Conservation (phyloP, 2,797 vertebrate species). For the Sarcoramphus papa region DNA sequence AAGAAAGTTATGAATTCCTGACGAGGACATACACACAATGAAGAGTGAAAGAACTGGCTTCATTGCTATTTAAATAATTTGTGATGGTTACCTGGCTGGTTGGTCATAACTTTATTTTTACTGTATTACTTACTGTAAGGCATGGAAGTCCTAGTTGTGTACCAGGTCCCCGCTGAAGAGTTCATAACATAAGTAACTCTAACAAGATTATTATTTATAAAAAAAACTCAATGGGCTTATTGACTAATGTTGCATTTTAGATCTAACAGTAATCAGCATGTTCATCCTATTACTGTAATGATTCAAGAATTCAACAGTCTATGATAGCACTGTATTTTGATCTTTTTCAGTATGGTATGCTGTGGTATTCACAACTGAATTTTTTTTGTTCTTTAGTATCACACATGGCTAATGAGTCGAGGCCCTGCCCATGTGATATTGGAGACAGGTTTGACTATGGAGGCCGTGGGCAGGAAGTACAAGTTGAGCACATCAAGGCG, state of each 20-base stretch:
- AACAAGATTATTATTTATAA: neutral
- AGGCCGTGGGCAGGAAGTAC: conserved; percentile 81
- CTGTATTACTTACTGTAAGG: neutral
- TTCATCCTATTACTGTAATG: neutral
- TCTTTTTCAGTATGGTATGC: neutral
- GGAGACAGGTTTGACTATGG: conserved; percentile 86
- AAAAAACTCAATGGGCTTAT: neutral
- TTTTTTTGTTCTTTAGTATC: neutral
- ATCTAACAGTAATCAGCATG: neutral
- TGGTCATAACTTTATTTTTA: neutral
- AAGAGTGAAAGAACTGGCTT: neutral
- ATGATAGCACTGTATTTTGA: neutral
- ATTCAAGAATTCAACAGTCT: neutral
- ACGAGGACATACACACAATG: neutral
- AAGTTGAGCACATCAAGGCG: conserved; percentile 82
- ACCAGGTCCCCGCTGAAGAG: neutral
- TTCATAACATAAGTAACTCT: neutral
- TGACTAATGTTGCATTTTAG: neutral
- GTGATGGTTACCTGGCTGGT: neutral
- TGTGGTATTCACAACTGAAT: neutral
- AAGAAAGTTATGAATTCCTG: neutral
- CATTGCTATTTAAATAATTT: neutral
- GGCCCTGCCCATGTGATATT: conserved; percentile 86
- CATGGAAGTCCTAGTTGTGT: neutral
- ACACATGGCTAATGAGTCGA: conserved; percentile 87